Conservation (phyloP, 1,140 invertebrate genomes). For the Hylaeus anthracinus region DNA sequence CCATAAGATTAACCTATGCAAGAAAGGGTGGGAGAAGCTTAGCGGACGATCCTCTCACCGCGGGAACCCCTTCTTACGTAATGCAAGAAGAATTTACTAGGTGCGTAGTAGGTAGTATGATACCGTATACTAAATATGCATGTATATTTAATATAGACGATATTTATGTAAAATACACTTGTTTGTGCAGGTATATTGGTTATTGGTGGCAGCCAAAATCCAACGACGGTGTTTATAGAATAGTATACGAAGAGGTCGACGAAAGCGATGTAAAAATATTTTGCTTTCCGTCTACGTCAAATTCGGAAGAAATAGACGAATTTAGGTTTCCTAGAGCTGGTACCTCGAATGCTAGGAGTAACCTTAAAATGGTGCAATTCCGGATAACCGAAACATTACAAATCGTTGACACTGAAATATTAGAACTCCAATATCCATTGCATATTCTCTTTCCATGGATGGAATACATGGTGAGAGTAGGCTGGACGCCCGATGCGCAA, state of each 20-base stretch:
- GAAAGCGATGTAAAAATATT: constrained; percentile 96
- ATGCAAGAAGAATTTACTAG: constrained; percentile 98
- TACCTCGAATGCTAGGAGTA: constrained; percentile 93
- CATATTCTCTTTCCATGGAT: constrained; percentile 92
- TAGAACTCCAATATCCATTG: constrained; percentile 88
- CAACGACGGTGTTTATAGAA: constrained; percentile 89
- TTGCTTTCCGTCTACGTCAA: constrained; percentile 90
- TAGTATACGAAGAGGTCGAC: constrained; percentile 98
- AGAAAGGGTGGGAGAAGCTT: constrained; percentile 88
- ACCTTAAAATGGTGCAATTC: constrained; percentile 94
- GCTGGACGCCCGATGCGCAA: constrained; percentile 94
- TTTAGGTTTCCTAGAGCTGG: constrained; percentile 96
- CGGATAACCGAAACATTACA: constrained; percentile 85
- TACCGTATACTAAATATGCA: neutral
- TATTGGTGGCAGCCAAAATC: constrained; percentile 98
- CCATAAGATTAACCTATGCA: constrained; percentile 89
- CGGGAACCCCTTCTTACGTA: constrained; percentile 97
- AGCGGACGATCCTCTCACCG: constrained; percentile 91
- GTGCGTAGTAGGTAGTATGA: constrained; percentile 47
- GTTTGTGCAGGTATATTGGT: constrained; percentile 89
- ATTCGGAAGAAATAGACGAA: constrained; percentile 91
- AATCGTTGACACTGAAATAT: constrained; percentile 85
- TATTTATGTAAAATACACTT: neutral
- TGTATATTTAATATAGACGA: too few species aligned
- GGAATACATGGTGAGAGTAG: constrained; percentile 96